Evolutionary conservation across 1,140 invertebrate species (phyloP), one percentile per base, ranked within the genome.

Genomic region (Zophobas atratus): DNA sequence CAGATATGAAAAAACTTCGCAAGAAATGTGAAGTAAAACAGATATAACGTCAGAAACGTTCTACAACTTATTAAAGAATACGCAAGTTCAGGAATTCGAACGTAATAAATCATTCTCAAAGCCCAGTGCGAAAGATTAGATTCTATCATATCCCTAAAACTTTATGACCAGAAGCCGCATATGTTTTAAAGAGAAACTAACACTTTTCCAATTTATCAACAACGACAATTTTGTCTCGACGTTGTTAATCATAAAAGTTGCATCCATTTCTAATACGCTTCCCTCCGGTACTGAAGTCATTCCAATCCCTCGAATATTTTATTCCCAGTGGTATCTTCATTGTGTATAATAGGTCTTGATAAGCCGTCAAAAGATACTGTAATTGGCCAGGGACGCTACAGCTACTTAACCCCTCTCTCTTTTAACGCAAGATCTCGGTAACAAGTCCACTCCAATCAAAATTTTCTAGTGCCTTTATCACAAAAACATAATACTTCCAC

Each of bases 301-400:
- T 60, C 56, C 20, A 20, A 60, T 6, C 56, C 56, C 56, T 38
- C 35, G 38, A 32, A 60, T 6, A 33, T 60, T 3, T 2, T 60
- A 60, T 8, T 39, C 56, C 56, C 56, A 60, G n/a, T 36, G 56
- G 34, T 60, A 36, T 36, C 56, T 60, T 60, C 35, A 60, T 60
- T 60, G 56, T 60, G 56, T 39, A 38, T 60, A 60, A 60, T 38
- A 36, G 56, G 56, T 60, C 56, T 60, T 60, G 56, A 38, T 55
- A 55, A 34, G 38, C 56, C 56, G 38, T 60, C 56, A 39, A 6
- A 60, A 60, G 36, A 60, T 53, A 4, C 53, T 60, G 56, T 60
- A 60, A 60, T 60, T 60, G 56, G 35, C 38, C 8, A 5, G 56
- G 35, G 53, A 33, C 53, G 53, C 33, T 55, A 36, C 34, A 36